phyloP scores from a whole-genome alignment of 2,113 vertebrate genomes.

The Cinclus cinclus region DNA sequence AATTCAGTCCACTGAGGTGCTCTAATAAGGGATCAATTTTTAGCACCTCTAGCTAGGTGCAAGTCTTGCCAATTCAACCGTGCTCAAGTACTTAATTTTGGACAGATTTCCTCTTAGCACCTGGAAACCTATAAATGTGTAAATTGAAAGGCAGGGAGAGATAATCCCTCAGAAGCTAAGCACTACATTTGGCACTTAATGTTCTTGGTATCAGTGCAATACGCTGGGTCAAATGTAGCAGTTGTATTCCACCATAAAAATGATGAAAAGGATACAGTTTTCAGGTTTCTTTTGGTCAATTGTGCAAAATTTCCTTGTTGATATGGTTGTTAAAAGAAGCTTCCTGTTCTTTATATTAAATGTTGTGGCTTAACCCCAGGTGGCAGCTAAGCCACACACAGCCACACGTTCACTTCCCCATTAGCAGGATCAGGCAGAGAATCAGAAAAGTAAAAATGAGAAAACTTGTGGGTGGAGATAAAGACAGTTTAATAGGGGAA shows the following conservation, averaged over 20 bases:
- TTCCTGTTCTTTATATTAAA: background rate
- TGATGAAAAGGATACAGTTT: background rate
- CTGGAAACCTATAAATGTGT: background rate
- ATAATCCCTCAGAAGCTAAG: background rate
- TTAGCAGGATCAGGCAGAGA: background rate
- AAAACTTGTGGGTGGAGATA: background rate
- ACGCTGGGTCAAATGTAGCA: background rate
- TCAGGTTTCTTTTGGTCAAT: background rate
- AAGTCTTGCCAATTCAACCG: background rate
- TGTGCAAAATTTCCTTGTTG: background rate
- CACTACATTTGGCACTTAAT: background rate
- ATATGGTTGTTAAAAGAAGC: background rate
- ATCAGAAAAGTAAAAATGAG: background rate
- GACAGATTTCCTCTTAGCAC: background rate
- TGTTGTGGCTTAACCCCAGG: background rate
- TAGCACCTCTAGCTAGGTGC: background rate
- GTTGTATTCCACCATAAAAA: constrained; percentile 5
- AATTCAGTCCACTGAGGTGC: background rate
- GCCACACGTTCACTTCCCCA: rapidly evolving
- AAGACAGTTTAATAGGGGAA: background rate
- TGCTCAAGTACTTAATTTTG: background rate
- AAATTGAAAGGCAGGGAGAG: background rate
- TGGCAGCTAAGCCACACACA: background rate
- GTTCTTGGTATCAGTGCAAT: background rate
- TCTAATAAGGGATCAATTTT: background rate